phyloP scores from a whole-genome alignment of 2,888 invertebrate genomes.

The Eupithecia vulgata region DNA sequence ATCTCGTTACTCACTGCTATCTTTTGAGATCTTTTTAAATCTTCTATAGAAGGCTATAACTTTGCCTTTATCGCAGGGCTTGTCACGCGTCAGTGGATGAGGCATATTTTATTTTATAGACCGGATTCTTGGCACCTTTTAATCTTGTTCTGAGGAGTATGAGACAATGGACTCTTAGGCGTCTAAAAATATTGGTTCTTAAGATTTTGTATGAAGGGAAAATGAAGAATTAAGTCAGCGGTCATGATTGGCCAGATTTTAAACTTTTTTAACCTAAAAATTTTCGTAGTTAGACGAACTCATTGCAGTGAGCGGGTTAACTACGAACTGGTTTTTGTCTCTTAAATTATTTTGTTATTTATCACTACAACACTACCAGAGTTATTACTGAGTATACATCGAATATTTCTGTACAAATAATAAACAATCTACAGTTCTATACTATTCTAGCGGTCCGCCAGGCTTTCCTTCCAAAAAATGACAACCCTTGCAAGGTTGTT shows the following conservation, averaged over 20 bases:
- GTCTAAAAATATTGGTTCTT: slow-evolving; percentile 8
- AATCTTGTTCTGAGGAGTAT: slow-evolving; percentile 10
- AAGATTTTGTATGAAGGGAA: neutral
- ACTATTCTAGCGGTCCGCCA: too few species aligned
- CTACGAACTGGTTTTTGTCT: too few species aligned
- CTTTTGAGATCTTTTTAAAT: slow-evolving; percentile 53
- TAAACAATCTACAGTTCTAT: too few species aligned
- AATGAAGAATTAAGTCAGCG: neutral
- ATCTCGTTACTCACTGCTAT: slow-evolving; percentile 41
- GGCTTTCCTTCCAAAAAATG: too few species aligned
- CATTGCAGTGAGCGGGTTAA: too few species aligned
- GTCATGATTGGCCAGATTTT: neutral
- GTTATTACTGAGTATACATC: too few species aligned
- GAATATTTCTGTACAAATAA: too few species aligned
- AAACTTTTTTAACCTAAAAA: neutral
- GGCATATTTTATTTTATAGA: slow-evolving; percentile 31
- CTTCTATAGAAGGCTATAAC: slow-evolving; percentile 56
- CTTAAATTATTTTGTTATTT: too few species aligned
- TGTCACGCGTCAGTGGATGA: slow-evolving; percentile 50
- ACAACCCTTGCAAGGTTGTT: too few species aligned
- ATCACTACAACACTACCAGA: too few species aligned
- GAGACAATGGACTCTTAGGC: slow-evolving; percentile 4
- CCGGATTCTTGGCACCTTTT: slow-evolving; percentile 22
- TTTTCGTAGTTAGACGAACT: too few species aligned
- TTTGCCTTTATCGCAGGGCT: slow-evolving; percentile 56